phyloP scores from a whole-genome alignment of 2,888 invertebrate genomes.

The Diaprepes abbreviatus region DNA sequence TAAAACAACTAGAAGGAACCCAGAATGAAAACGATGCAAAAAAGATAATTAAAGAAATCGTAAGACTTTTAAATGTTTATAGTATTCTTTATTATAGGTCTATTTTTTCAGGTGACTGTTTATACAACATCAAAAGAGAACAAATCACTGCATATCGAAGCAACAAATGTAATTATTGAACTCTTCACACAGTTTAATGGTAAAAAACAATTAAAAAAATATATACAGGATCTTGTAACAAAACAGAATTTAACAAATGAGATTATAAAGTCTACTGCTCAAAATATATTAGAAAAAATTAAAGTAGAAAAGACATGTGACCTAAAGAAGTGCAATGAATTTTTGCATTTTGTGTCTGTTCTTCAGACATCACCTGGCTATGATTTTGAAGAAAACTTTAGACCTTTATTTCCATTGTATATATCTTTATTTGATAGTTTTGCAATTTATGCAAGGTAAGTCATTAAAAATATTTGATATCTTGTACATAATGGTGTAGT shows the following conservation, averaged over 20 bases:
- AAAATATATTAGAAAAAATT: constrained; percentile 50
- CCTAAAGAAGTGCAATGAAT: constrained; percentile 52
- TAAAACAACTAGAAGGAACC: constrained; percentile 29
- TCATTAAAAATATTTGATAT: constrained; percentile 39
- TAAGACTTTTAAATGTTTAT: constrained; percentile 4
- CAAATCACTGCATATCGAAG: constrained; percentile 69
- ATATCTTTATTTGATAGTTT: constrained; percentile 54
- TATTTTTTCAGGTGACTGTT: constrained; percentile 31
- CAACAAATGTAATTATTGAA: constrained; percentile 53
- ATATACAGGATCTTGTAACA: constrained; percentile 53
- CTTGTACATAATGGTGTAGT: background rate
- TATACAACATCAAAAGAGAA: constrained; percentile 35
- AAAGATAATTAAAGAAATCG: constrained; percentile 42
- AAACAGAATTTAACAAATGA: constrained; percentile 48
- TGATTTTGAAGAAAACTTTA: constrained; percentile 52
- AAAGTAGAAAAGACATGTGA: constrained; percentile 51
- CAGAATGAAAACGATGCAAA: constrained; percentile 35
- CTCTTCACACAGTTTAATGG: constrained; percentile 52
- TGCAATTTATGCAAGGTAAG: constrained; percentile 54
- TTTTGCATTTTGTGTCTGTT: constrained; percentile 54
- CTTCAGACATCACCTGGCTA: constrained; percentile 52
- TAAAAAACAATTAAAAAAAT: constrained; percentile 56
- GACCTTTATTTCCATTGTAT: constrained; percentile 56
- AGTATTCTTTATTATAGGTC: constrained; percentile 4
- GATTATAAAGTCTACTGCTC: constrained; percentile 47